A percentile compares a stretch with the other conserved stretches of the same genome.
Conservation (phyloP, 2,888 invertebrate species). For the Megastigmus dorsalis region DNA sequence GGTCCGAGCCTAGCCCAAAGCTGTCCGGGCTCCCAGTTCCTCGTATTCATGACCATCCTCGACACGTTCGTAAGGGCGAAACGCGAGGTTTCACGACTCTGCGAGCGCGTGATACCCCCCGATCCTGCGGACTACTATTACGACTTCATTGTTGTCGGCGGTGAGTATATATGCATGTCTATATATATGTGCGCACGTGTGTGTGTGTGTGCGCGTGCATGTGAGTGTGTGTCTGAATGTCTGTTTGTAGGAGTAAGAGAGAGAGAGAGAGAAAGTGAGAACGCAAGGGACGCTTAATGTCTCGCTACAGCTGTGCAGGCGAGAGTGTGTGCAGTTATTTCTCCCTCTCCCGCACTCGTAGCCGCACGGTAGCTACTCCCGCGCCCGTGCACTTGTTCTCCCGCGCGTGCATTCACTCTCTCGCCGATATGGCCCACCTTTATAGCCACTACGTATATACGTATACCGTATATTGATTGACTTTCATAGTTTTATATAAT, state of each 20-base stretch:
- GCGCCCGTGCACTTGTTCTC: background rate
- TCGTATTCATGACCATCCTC: slow-evolving; percentile 81
- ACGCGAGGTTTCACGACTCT: slow-evolving; percentile 73
- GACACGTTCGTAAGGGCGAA: slow-evolving; percentile 78
- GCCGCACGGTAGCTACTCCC: too few species aligned
- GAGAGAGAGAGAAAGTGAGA: background rate
- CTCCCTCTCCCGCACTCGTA: background rate
- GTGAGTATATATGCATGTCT: slow-evolving; percentile 61
- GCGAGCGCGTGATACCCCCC: slow-evolving; percentile 77
- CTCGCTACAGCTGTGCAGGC: background rate
- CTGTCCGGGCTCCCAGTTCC: slow-evolving; percentile 78
- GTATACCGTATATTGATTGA: too few species aligned
- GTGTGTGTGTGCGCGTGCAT: background rate
- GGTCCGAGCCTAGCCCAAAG: slow-evolving; percentile 78
- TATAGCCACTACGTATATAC: background rate
- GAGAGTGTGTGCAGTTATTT: slow-evolving; percentile 14
- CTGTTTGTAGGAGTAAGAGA: too few species aligned
- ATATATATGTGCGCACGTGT: background rate
- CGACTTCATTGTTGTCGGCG: slow-evolving; percentile 82
- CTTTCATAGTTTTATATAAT: too few species aligned
- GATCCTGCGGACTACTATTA: slow-evolving; percentile 76
- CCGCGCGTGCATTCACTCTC: background rate
- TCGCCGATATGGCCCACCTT: background rate
- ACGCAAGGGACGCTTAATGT: slow-evolving; percentile 5
- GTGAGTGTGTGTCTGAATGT: background rate